Base-by-base conservation (phyloP, 2,113 vertebrate species). In the Caloenas nicobarica region DNA sequence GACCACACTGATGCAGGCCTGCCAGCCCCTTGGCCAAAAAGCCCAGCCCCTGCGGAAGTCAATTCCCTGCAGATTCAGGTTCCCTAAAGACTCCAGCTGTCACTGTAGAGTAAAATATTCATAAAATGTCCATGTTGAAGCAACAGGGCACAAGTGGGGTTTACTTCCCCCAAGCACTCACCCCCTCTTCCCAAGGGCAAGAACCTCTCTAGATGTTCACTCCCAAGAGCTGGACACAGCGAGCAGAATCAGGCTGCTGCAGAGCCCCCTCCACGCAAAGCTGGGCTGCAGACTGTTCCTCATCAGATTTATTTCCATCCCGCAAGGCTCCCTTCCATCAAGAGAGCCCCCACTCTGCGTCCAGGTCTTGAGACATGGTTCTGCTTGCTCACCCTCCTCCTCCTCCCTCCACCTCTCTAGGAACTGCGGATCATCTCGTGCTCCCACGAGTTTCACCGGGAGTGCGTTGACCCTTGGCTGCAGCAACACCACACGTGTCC, bases 401-500 rank as follows among this genome's bases (percentile, higher is more conserved):
- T 81, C 44, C 46, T 84, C 28, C 79, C 22, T 72, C 69, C 56
- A 72, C 94, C 84, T 69, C 91, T 94, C 54, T 96, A 99, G 99
- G 98, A 99, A 57, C 96, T 99, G 85, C 98, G 99, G 92, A 98
- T 99, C 97, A 99, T 99, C 97, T 99, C 99, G 1, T 99, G 99
- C 66, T 98, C 97, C 86, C 99, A 99, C 2, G 99, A 99, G 96
- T 99, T 99, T 97, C 99, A 99, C 81, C 98, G 98, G 87, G 98
- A 98, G 54, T 99, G 99, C 44, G 99, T 99, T 66, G 99, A 99
- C 96, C 99, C 99, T 65, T 99, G 99, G 99, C 98, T 99, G 46
- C 97, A 99, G 82, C 99, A 99, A 77, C 99, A 99, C 83, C 99
- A 98, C 93, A 99, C 99, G 2, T 99, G 99, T 70, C 99, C 99